These are phyloP conservation scores for Tretioscincus oriximinensis DNA, from an alignment of 2,113 vertebrate species.

Conservation along the genomic window DNA sequence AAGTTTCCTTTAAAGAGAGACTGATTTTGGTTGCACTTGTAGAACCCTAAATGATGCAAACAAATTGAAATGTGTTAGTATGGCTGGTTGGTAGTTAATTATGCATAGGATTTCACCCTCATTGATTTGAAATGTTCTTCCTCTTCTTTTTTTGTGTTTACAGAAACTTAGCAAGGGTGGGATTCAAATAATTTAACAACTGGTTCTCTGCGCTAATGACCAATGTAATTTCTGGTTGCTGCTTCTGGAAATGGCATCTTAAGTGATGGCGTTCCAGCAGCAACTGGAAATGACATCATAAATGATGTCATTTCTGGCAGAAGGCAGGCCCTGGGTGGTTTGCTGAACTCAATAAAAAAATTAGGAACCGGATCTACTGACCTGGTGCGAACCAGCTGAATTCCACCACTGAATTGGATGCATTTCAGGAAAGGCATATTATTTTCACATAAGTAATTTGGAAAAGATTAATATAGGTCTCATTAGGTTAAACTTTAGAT, in stretches of 20 bases:
- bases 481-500: background rate
- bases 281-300: no score
- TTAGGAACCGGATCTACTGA: no score
- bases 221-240: no score
- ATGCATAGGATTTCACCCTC: background rate
- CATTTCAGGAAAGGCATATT: accelerated
- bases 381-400: no score
- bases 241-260: no score
- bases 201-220: no score
- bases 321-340: no score
- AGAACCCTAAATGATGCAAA: background rate
- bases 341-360: no score
- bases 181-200: no score
- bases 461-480: accelerated
- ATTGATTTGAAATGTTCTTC: background rate
- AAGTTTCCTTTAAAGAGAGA: background rate
- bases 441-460: accelerated
- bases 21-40: background rate
- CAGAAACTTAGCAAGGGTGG: accelerated
- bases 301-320: no score
- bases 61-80: background rate
- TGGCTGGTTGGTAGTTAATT: background rate
- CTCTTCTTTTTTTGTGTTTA: background rate
- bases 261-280: no score
- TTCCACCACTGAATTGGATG: no score